Base-by-base conservation (phyloP, 2,113 vertebrate species). In the Xenus cinereus region DNA sequence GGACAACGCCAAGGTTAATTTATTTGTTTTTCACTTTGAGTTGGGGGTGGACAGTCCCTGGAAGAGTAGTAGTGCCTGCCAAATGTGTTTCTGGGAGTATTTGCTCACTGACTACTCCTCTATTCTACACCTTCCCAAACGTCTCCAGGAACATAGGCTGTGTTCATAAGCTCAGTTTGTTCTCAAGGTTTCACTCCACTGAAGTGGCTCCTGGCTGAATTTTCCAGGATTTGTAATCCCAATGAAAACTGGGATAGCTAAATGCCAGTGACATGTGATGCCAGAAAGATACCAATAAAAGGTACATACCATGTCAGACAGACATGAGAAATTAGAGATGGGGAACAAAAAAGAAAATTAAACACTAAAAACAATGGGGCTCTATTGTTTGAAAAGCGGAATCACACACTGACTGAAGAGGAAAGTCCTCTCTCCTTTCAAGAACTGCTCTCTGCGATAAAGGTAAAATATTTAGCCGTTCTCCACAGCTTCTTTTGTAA, bases 1-100 rank as follows among this genome's bases (percentile, higher is more conserved):
- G 97, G 96, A 97, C 96, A 98, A 93, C 30, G 91, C 93, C 97
- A 97, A 98, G 96, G 94, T 97, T 97, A 94, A 97, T 97, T 96
- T 97, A 98, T 95, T 97, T 97, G 86, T 91, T 95, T 93, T 97
- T 97, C 57, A 93, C 96, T 87, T 79, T 91, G 66, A 87, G 69
- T 64, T 80, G 93, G 94, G 96, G 95, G 95, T 96, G 93, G 96
- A 97, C 92, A 96, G 91, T 93, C 88, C 89, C 94, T 96, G 73
- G 93, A 96, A 97, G 94, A 97, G 80, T 37, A 87, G 56, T 23
- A 75, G 72, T 37, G 59, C 88, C 91, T 96, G 95, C 88, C 90
- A 97, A 94, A 95, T 68, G 30, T 0, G 0, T 95, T 87, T 77
- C 92, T 74, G 83, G 69, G 75, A 78, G 57, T 87, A 95, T 94